Evolutionary conservation across 2,888 invertebrate genomes (phyloP), one percentile per base, ranked within the genome.

Genomic region (Trisateles emortualis): DNA sequence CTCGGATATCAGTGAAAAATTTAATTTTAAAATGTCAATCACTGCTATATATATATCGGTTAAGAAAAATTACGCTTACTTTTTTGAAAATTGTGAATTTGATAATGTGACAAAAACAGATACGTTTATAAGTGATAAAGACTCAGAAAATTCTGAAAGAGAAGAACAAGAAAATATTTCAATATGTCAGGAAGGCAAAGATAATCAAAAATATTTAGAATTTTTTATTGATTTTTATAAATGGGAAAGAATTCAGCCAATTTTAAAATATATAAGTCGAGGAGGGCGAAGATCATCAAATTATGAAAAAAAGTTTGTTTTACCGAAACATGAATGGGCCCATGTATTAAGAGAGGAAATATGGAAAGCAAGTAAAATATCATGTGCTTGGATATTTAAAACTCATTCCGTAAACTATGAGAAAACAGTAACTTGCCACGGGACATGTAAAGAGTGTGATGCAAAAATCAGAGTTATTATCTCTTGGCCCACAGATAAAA

Each of bases 401-500:
- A 46, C 16, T 13, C 10, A 50, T 39, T 38, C 38, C 11, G 26
- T 53, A 10, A 43, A 58, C 38, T 32, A 44, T 11, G 30, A 33
- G n/a, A n/a, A n/a, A n/a, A n/a, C n/a, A n/a, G n/a, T n/a, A n/a
- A n/a, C n/a, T n/a, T n/a, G n/a, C n/a, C n/a, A n/a, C n/a, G n/a
- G n/a, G n/a, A n/a, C n/a, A n/a, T n/a, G n/a, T n/a, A n/a, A n/a
- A n/a, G n/a, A n/a, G 14, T 52, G 58, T 36, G 10, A 32, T 32
- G 52, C 52, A 10, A 42, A 40, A 26, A 46, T 53, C 13, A 16
- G 29, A 36, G 35, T 52, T 3, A 17, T 39, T 19, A 52, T 58
- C 11, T 32, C 38, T 35, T 58, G 46, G 41, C 58, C 52, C 17
- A 53, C 46, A 19, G 58, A 53, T 29, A 58, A 53, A 42, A 46